These are phyloP conservation scores for Synanthedon vespiformis DNA, from an alignment of 2,888 invertebrate species.

Conservation along the genomic window DNA sequence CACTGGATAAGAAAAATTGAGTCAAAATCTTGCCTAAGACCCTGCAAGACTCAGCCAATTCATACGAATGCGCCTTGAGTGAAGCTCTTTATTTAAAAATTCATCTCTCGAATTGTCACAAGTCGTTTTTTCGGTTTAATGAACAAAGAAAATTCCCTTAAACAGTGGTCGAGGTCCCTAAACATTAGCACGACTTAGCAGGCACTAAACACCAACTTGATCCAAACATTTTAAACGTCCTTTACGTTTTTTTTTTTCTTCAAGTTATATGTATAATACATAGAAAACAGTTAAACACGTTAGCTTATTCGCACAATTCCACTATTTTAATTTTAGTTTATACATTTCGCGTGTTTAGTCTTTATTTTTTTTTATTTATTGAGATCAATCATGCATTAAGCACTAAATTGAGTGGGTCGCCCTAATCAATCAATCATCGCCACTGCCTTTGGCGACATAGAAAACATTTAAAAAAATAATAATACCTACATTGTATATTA, in stretches of 20 bases:
- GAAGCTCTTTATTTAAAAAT: conserved; percentile 24
- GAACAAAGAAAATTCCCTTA: conserved; percentile 45
- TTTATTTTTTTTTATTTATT: conserved; percentile 51
- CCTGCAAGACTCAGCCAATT: conserved; percentile 41
- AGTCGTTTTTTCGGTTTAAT: conserved; percentile 49
- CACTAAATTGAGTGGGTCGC: conserved; percentile 34
- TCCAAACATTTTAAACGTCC: no score
- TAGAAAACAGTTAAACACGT: conserved; percentile 60
- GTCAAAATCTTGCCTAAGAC: conserved; percentile 32
- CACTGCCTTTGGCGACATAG: conserved; percentile 12
- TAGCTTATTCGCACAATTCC: conserved; percentile 61
- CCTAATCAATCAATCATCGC: conserved; percentile 17
- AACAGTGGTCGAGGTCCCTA: conserved; percentile 43
- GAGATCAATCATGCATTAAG: conserved; percentile 64
- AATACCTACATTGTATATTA: no score
- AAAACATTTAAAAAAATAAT: conserved; percentile 3
- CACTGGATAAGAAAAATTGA: conserved; percentile 23
- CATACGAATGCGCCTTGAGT: conserved; percentile 4
- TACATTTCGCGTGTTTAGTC: conserved; percentile 31
- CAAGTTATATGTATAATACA: conserved; percentile 49
- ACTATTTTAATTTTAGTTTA: conserved; percentile 34
- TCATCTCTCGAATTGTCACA: conserved; percentile 42
- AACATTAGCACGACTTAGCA: conserved; percentile 54
- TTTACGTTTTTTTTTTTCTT: conserved; percentile 17
- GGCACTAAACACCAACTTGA: conserved; percentile 54